These are phyloP conservation scores for Lucifuga dentata DNA, from an alignment of 2,113 vertebrate genomes.

Conservation along the genomic window DNA sequence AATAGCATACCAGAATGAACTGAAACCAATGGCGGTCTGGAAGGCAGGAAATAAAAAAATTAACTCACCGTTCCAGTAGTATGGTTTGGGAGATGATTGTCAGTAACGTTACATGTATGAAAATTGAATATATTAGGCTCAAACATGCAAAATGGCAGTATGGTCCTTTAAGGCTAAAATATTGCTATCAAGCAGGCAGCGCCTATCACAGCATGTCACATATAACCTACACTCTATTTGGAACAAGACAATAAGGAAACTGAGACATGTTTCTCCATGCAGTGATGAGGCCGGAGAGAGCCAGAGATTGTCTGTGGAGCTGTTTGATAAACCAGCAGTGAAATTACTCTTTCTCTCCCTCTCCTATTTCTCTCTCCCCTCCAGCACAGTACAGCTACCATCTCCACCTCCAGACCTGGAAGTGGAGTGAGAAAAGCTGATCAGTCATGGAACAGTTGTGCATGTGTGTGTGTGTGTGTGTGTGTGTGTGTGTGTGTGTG, in stretches of 20 bases:
- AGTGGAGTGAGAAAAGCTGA: conserved; percentile 46
- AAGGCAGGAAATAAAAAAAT: no score
- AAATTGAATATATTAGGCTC: no score
- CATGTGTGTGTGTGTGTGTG: not conserved
- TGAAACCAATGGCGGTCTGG: no score
- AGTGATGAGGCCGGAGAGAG: conserved; percentile 23
- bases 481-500: not conserved
- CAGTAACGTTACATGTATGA: no score
- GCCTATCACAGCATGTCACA: not conserved
- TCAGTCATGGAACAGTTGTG: conserved; percentile 30
- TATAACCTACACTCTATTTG: conserved; percentile 13
- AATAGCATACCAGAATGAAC: no score
- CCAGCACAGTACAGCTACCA: conserved; percentile 20
- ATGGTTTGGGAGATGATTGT: no score
- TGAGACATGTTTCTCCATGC: conserved; percentile 4
- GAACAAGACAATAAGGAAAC: conserved; percentile 15
- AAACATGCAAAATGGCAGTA: no score
- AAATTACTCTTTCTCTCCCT: conserved; percentile 42
- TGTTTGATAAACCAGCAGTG: conserved; percentile 49
- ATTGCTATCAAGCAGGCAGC: not conserved
- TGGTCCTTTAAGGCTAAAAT: not conserved
- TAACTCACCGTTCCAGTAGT: no score
- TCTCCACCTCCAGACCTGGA: conserved; percentile 35
- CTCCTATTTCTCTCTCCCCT: conserved; percentile 35
- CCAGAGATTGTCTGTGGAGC: conserved; percentile 48